These are phyloP conservation scores for Motacilla tschutschensis DNA, from an alignment of 2,113 vertebrate species.

Conservation along the genomic window DNA sequence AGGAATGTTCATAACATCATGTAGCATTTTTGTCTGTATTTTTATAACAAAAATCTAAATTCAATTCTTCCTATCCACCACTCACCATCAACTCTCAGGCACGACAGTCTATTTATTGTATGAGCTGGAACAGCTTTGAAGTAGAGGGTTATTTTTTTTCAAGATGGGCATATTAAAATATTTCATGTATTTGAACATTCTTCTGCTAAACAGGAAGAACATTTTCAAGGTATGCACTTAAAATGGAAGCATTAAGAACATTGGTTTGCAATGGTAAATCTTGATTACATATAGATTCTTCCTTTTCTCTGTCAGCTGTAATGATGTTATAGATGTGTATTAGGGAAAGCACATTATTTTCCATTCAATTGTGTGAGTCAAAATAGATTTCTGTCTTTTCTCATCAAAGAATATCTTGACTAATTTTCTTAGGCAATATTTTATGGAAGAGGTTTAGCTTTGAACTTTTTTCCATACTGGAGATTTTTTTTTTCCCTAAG, in stretches of 20 bases:
- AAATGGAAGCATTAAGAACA: background rate
- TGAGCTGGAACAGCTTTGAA: background rate
- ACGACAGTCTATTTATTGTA: background rate
- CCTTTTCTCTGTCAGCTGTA: background rate
- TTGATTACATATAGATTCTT: background rate
- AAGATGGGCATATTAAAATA: background rate
- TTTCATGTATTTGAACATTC: background rate
- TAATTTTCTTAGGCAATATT: background rate
- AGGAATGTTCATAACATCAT: background rate
- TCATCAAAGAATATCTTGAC: background rate
- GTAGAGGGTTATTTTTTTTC: background rate
- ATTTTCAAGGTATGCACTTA: background rate
- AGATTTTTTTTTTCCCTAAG: background rate
- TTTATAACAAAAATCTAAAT: background rate
- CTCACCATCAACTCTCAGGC: background rate
- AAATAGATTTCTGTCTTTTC: background rate
- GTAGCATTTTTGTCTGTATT: background rate
- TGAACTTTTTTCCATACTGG: background rate
- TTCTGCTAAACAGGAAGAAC: background rate
- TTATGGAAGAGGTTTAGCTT: background rate
- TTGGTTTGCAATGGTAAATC: background rate
- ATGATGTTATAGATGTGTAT: background rate
- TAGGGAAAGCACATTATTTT: background rate
- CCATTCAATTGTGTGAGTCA: background rate
- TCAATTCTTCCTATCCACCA: background rate